A percentile compares a stretch with the other conserved stretches of the same genome.
phyloP scores from a whole-genome alignment of 2,113 vertebrate genomes.

The Erythrocercus mccallii region DNA sequence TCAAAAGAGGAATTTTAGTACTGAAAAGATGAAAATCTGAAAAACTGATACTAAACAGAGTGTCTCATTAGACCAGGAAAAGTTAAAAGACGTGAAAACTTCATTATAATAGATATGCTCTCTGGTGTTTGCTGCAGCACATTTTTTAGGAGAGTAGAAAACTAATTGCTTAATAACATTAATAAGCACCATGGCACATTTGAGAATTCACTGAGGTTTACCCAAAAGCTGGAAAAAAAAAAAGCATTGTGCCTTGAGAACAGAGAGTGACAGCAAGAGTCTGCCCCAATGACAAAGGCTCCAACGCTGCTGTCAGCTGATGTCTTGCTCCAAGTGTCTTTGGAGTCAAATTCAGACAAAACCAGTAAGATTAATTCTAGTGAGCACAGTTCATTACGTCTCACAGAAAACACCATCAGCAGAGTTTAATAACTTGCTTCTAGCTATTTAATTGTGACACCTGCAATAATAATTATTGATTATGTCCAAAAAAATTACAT shows the following conservation, averaged over 20 bases:
- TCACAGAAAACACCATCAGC: not conserved
- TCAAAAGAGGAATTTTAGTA: not conserved
- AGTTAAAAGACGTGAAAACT: not conserved
- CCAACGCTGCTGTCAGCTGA: not conserved
- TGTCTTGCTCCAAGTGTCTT: not conserved
- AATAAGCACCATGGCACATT: not conserved
- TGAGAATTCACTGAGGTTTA: not conserved
- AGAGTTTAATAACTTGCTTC: not conserved
- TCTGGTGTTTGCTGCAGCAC: not conserved
- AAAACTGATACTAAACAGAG: not conserved
- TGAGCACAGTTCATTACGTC: not conserved
- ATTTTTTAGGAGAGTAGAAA: not conserved
- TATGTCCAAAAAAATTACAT: conserved; percentile 13
- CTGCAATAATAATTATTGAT: conserved; percentile 48
- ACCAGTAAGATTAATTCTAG: not conserved
- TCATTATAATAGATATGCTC: not conserved
- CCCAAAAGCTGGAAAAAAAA: not conserved
- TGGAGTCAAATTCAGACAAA: not conserved
- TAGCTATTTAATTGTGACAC: conserved; percentile 5
- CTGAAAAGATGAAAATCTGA: not conserved
- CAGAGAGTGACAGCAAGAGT: rapidly evolving
- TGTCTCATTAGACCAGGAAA: not conserved
- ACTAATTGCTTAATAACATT: not conserved
- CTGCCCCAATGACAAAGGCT: not conserved
- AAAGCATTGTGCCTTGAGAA: not conserved